Base-by-base conservation (phyloP, 2,113 vertebrate genomes). In the Pitta sordida region DNA sequence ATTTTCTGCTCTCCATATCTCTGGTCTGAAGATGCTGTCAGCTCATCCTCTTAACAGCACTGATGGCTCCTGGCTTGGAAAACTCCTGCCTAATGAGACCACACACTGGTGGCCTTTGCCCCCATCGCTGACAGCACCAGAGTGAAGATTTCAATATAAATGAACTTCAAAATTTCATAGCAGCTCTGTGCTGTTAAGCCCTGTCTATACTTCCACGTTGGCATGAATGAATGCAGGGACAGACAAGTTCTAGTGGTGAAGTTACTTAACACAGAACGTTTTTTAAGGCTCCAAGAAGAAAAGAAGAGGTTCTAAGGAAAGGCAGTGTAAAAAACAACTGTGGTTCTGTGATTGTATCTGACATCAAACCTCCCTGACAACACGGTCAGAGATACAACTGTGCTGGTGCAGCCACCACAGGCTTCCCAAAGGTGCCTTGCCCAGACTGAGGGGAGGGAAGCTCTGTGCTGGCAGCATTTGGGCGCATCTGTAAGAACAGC, bases 121-220 rank as follows among this genome's bases (percentile, higher is more conserved):
- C 51, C 34, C 59, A 56, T 3, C 1, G 0, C 19, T 32, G 16
- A 21, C 0, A 49, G 36, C 52, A 64, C 68, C 43, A 73, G n/a
- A 52, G 13, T 26, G 16, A n/a, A 83, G 51, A 15, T 29, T 48
- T 59, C n/a, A 24, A 1, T 11, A 43, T 0, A 0, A 73, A 37
- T 3, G 49, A 43, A 80, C 2, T 29, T 58, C 16, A 34, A 10
- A 3, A 46, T 68, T 68, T 69, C 44, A 0, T 9, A 29, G 4
- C 48, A 6, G 23, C 43, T 56, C 49, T 1, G 0, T 6, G 22
- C 21, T 76, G 39, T 7, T 15, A 32, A 52, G 23, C 36, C n/a
- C 58, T 44, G 14, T 4, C 52, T 34, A 7, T 4, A 3, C 10
- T 55, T 39, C 48, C 1, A 3, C 39, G 81, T 71, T 19, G 15